Conservation (phyloP, 30 jellyfish, hydroid and myxozoan species). For the Catostylus mosaicus region DNA sequence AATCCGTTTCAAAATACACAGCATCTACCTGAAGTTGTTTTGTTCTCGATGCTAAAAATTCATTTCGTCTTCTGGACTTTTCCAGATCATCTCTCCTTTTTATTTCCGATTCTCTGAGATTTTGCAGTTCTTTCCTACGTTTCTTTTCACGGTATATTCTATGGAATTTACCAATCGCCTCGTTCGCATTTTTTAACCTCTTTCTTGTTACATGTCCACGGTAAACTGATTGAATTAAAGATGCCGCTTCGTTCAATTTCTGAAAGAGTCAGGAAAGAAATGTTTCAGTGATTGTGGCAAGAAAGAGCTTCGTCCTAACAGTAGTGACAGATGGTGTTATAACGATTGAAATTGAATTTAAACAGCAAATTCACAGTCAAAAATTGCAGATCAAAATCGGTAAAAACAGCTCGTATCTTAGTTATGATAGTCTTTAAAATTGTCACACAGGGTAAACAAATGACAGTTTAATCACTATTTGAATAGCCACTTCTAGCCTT, state of each 20-base stretch:
- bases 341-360: too few species aligned
- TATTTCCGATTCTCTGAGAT: constrained; percentile 3
- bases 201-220: constrained; percentile 75
- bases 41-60: constrained; percentile 59
- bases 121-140: constrained; percentile 12
- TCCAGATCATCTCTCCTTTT: constrained; percentile 34
- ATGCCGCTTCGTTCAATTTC: constrained; percentile 74
- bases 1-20: not conserved
- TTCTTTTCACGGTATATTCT: constrained; percentile 55
- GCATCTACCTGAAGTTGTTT: constrained; percentile 61
- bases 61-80: constrained; percentile 58
- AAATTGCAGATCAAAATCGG: too few species aligned
- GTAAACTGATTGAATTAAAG: constrained; percentile 64
- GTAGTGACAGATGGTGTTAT: too few species aligned
- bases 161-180: constrained; percentile 71
- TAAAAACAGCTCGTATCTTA: too few species aligned
- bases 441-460: too few species aligned
- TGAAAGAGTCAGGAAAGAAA: not conserved
- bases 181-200: constrained; percentile 35
- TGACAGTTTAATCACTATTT: too few species aligned
- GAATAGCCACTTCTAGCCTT: too few species aligned
- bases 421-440: too few species aligned
- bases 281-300: not conserved
- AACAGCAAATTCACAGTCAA: too few species aligned
- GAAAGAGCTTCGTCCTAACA: too few species aligned